These are phyloP conservation scores for Caenorhabditis parvicauda DNA, from an alignment of 2,888 invertebrate species.

Conservation along the genomic window DNA sequence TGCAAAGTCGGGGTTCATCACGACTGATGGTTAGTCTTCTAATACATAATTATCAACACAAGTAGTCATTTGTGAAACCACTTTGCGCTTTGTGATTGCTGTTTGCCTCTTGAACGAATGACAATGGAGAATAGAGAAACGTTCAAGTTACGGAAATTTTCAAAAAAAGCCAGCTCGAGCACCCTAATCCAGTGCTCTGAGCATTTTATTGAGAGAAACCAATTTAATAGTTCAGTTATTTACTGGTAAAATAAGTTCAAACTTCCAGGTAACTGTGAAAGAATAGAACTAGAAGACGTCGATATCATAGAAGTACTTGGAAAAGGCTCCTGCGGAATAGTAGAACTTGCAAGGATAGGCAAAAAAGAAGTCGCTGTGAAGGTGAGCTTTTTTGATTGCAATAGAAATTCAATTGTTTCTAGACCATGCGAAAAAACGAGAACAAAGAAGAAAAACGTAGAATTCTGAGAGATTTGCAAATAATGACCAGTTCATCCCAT, in stretches of 20 bases:
- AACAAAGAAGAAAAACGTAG: constrained; percentile 26
- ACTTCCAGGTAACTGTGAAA: constrained; percentile 11
- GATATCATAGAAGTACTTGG: constrained; percentile 19
- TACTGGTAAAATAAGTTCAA: neutral
- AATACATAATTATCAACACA: neutral
- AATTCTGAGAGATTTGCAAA: constrained; percentile 24
- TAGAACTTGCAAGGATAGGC: constrained; percentile 19
- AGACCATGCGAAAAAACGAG: constrained; percentile 33
- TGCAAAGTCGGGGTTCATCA: constrained; percentile 17
- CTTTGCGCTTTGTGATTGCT: neutral
- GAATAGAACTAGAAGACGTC: constrained; percentile 20
- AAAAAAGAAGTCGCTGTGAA: constrained; percentile 24
- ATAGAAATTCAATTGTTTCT: constrained; percentile 23
- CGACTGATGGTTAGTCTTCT: constrained; percentile 16
- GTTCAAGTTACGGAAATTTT: no score
- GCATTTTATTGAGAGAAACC: no score
- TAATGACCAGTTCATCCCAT: constrained; percentile 17
- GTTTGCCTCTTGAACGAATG: no score
- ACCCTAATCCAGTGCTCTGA: no score
- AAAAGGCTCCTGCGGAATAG: constrained; percentile 27
- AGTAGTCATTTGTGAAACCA: neutral
- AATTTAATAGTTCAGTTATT: no score
- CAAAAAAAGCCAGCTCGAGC: no score
- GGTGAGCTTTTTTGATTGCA: constrained; percentile 15
- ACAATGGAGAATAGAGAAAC: no score